Evolutionary conservation across 2,113 vertebrate species (phyloP).

Genomic region (Forbesichthys papilliferus): DNA sequence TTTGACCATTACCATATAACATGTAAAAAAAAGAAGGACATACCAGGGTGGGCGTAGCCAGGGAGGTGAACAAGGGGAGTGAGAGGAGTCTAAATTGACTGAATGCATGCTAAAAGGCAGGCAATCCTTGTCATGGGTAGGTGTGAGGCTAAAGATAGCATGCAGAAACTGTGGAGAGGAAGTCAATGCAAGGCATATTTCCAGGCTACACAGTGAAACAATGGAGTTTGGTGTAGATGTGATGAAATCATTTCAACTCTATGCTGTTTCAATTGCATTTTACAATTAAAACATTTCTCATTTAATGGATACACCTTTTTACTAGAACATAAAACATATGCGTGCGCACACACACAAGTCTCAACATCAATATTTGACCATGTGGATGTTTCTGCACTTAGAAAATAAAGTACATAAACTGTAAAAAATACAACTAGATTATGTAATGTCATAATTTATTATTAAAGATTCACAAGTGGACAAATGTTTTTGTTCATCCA

Average conservation of each 20-base stretch:
- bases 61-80: constrained; percentile 60
- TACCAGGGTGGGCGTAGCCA: constrained; percentile 78
- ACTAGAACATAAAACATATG: constrained; percentile 35
- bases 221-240: background rate
- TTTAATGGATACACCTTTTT: constrained; percentile 12
- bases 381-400: background rate
- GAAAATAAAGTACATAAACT: background rate
- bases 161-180: constrained; percentile 83
- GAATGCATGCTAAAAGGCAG: constrained; percentile 86
- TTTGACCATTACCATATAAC: constrained; percentile 25
- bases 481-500: background rate
- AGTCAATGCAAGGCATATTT: constrained; percentile 20
- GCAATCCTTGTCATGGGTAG: constrained; percentile 75
- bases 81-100: constrained; percentile 50
- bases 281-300: background rate
- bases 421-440: background rate
- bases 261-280: background rate
- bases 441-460: background rate
- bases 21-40: constrained; percentile 70
- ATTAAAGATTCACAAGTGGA: background rate
- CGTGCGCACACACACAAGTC: background rate
- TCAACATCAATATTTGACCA: background rate
- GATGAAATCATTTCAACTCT: background rate
- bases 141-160: constrained; percentile 75
- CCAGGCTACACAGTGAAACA: constrained; percentile 5